Percentiles rank a stretch among this genome's conserved stretches.
phyloP scores from a whole-genome alignment of 2,888 invertebrate genomes.

The Stomorhina lunata region DNA sequence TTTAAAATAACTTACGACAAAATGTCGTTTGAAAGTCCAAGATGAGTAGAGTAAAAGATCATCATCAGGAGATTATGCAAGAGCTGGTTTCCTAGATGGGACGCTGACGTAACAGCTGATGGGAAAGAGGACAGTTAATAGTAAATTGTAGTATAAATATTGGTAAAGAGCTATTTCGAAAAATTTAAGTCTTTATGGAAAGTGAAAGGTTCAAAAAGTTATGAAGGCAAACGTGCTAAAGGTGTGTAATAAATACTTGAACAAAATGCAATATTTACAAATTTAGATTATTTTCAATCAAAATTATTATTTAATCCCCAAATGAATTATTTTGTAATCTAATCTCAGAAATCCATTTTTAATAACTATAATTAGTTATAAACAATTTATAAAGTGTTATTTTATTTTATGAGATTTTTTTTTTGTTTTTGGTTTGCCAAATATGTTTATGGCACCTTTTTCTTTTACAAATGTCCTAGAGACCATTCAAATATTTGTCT shows the following conservation, averaged over 20 bases:
- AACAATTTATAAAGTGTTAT: too few relatives aligned
- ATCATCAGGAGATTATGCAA: constrained; percentile 10
- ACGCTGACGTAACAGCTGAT: background rate
- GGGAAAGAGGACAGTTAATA: constrained; percentile 16
- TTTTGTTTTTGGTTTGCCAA: background rate
- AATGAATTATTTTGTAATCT: background rate
- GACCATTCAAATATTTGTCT: constrained; percentile 11
- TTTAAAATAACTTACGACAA: background rate
- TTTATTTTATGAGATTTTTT: too few relatives aligned
- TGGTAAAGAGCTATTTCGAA: background rate
- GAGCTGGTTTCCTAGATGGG: background rate
- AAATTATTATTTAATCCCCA: background rate
- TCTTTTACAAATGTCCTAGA: background rate
- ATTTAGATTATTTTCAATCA: background rate
- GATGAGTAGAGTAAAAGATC: constrained; percentile 29
- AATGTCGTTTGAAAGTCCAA: constrained; percentile 52
- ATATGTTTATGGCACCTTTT: constrained; percentile 30
- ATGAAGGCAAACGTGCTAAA: background rate
- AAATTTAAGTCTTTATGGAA: background rate
- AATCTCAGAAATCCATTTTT: background rate
- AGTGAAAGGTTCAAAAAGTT: constrained; percentile 21
- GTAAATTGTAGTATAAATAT: background rate
- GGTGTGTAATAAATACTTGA: too few relatives aligned
- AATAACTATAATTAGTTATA: constrained; percentile 25
- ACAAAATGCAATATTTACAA: too few relatives aligned